Evolutionary conservation across 2,113 vertebrate species (phyloP).

Genomic region (Bettongia penicillata): DNA sequence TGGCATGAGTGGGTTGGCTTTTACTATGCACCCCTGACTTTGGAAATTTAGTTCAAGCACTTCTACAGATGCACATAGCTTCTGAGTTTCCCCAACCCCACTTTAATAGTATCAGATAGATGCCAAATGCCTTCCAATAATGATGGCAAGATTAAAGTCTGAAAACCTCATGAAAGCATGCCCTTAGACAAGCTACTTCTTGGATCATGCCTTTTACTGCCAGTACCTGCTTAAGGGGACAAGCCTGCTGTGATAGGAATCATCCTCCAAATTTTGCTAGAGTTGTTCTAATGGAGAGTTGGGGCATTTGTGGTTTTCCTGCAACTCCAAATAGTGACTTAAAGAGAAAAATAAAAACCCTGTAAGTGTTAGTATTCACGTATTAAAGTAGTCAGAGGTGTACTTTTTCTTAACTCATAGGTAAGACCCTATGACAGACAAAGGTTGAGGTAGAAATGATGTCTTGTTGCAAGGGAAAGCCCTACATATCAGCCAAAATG

Average conservation of each 20-base stretch:
- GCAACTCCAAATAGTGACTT: slow-evolving; percentile 37
- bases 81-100: slow-evolving; percentile 60
- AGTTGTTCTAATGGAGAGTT: slow-evolving; percentile 6
- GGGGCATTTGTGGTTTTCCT: slow-evolving; percentile 41
- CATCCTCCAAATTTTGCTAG: neutral
- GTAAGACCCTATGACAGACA: neutral
- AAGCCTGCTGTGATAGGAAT: slow-evolving; percentile 28
- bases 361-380: neutral
- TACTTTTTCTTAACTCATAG: neutral
- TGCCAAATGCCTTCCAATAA: slow-evolving; percentile 54
- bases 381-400: neutral
- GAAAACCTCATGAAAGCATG: slow-evolving; percentile 46
- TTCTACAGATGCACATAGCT: slow-evolving; percentile 52
- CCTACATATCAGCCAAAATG: neutral
- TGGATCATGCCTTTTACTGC: neutral
- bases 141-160: slow-evolving; percentile 51
- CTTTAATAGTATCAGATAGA: slow-evolving; percentile 57
- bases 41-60: slow-evolving; percentile 64
- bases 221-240: slow-evolving; percentile 53
- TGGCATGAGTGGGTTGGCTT: slow-evolving; percentile 37
- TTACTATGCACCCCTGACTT: slow-evolving; percentile 53
- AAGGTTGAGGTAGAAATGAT: neutral
- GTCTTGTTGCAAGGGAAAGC: fast-evolving
- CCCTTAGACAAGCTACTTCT: neutral
- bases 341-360: slow-evolving; percentile 54